Evolutionary conservation across 2,797 vertebrate species (phyloP).

Genomic region (Clarias platycephalus): DNA sequence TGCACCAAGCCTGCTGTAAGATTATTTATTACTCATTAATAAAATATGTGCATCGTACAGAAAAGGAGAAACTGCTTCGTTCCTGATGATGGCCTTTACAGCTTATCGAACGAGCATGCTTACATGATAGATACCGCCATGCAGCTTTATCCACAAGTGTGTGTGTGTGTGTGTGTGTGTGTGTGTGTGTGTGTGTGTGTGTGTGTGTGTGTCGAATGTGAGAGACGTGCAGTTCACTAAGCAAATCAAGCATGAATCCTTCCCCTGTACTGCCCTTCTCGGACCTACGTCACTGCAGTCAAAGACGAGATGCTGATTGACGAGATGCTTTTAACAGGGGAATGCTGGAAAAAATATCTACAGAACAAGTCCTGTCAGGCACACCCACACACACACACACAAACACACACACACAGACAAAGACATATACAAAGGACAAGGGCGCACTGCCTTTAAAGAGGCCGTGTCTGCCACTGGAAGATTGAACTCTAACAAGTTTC

Average conservation of each 20-base stretch:
- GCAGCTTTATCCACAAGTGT: neutral
- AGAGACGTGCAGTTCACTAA: constrained; percentile 54
- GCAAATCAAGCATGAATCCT: constrained; percentile 76
- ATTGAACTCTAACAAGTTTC: constrained; percentile 52
- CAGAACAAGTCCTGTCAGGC: constrained; percentile 60
- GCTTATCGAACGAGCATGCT: neutral
- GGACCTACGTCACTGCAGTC: constrained; percentile 74
- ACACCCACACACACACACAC: constrained; percentile 47
- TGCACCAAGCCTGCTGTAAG: constrained; percentile 17
- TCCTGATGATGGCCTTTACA: neutral
- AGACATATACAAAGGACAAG: constrained; percentile 41
- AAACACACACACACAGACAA: constrained; percentile 45
- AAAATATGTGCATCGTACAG: constrained; percentile 14
- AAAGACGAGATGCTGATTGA: constrained; percentile 78
- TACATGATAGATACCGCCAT: neutral
- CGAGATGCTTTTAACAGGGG: constrained; percentile 74
- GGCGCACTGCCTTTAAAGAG: constrained; percentile 48
- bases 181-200: neutral
- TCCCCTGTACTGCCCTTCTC: constrained; percentile 70
- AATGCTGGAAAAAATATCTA: constrained; percentile 74
- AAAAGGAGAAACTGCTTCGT: constrained; percentile 4
- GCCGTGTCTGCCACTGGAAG: constrained; percentile 48
- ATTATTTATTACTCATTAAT: constrained; percentile 43
- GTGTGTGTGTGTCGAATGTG: constrained; percentile 14
- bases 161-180: neutral